These are phyloP conservation scores for Oligia latruncula DNA, from an alignment of 2,888 invertebrate genomes.

Conservation along the genomic window DNA sequence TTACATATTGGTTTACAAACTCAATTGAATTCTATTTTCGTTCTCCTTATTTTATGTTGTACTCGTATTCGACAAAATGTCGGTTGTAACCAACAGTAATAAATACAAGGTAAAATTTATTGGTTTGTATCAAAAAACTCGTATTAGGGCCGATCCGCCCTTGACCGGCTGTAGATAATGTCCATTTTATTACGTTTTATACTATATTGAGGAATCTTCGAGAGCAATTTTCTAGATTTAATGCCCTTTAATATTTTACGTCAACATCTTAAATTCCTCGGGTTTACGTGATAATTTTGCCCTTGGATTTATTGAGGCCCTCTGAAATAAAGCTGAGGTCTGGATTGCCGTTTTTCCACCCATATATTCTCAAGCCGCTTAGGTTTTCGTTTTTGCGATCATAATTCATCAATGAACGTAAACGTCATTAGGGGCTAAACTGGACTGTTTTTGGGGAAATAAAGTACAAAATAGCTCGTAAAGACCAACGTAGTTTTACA, in stretches of 20 bases:
- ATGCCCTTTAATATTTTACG: conserved; percentile 67
- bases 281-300: conserved; percentile 58
- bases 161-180: conserved; percentile 48
- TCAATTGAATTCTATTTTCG: conserved; percentile 1
- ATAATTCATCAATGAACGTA: conserved; percentile 51
- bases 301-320: conserved; percentile 68
- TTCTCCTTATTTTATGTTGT: conserved; percentile 13
- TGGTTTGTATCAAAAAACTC: conserved; percentile 45
- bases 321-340: conserved; percentile 58
- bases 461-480: conserved; percentile 8
- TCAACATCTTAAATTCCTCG: conserved; percentile 58
- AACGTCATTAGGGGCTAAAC: conserved; percentile 45
- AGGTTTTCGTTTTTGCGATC: conserved; percentile 52
- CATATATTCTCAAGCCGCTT: conserved; percentile 51
- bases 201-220: conserved; percentile 58
- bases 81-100: conserved; percentile 29
- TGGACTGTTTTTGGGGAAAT: conserved; percentile 25
- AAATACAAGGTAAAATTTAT: conserved; percentile 52
- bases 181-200: conserved; percentile 51
- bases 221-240: conserved; percentile 42
- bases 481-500: conserved; percentile 15
- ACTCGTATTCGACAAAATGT: conserved; percentile 11
- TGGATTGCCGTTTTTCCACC: conserved; percentile 44
- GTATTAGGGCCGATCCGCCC: conserved; percentile 46
- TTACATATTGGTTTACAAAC: conserved; percentile 6